Conservation (phyloP, 1,140 invertebrate genomes). For the Pseudomyrmex concolor region DNA sequence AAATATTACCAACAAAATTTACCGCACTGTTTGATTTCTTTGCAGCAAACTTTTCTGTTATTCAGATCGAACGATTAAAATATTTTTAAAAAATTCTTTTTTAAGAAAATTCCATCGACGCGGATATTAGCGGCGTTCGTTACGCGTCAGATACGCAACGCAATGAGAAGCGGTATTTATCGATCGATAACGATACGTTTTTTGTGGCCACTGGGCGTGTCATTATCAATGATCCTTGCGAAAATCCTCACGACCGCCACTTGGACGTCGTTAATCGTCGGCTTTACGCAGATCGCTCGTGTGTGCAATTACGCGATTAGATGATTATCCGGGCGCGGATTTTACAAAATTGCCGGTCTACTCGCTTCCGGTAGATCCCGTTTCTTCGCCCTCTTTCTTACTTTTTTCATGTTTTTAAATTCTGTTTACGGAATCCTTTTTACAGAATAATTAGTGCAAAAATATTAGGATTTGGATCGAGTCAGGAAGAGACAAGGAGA, state of each 20-base stretch:
- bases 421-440: conserved; percentile 38
- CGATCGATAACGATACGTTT: conserved; percentile 16
- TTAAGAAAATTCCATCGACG: not conserved
- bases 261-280: conserved; percentile 70
- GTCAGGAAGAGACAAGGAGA: too few species aligned
- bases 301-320: conserved; percentile 75
- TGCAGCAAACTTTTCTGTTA: too few species aligned
- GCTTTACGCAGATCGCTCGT: conserved; percentile 48
- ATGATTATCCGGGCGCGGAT: conserved; percentile 70
- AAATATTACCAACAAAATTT: too few species aligned
- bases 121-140: not conserved
- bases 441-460: not conserved
- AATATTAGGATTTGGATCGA: too few species aligned
- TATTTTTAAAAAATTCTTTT: not conserved
- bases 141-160: not conserved
- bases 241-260: conserved; percentile 46
- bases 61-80: not conserved
- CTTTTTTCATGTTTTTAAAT: conserved; percentile 53
- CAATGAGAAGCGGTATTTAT: conserved; percentile 1
- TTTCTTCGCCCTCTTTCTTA: conserved; percentile 63
- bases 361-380: conserved; percentile 63
- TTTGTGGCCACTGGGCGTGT: conserved; percentile 14
- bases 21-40: too few species aligned
- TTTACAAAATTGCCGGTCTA: conserved; percentile 44
- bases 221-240: conserved; percentile 55